Percentiles rank a stretch among this genome's conserved stretches.
These are phyloP conservation scores for Alca torda DNA, from an alignment of 2,797 vertebrate genomes.

Conservation along the genomic window DNA sequence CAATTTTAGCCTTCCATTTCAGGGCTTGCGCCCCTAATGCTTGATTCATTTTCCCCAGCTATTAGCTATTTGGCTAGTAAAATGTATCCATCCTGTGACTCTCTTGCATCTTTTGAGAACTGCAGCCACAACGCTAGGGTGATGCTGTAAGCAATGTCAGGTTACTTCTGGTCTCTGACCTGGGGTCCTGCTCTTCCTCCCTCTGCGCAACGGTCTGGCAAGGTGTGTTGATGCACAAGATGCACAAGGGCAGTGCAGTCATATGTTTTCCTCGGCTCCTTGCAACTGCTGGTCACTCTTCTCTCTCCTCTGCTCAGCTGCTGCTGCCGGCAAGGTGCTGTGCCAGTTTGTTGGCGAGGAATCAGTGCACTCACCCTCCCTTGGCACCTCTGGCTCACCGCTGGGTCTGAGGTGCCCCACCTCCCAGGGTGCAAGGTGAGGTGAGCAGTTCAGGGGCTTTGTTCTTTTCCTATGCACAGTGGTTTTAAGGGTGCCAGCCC, in stretches of 20 bases:
- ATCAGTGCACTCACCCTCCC: neutral
- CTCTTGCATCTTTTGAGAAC: neutral
- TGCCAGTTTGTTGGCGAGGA: fast-evolving
- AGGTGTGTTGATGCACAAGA: neutral
- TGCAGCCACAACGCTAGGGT: fast-evolving
- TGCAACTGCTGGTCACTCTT: neutral
- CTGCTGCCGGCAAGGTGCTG: neutral
- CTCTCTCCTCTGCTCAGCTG: neutral
- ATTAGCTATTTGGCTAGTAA: neutral
- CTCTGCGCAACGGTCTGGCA: neutral
- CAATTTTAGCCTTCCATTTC: neutral
- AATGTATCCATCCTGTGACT: neutral
- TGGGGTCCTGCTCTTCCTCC: neutral
- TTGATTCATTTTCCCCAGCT: neutral
- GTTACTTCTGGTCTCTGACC: neutral
- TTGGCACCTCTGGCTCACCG: neutral
- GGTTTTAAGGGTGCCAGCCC: neutral
- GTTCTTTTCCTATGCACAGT: neutral
- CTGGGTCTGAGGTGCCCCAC: neutral
- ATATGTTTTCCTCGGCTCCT: fast-evolving
- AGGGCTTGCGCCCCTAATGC: neutral
- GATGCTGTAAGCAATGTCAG: neutral
- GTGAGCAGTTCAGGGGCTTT: neutral
- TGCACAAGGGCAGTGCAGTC: neutral
- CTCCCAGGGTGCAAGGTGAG: neutral